Percentiles rank a stretch among this genome's conserved stretches.
phyloP scores from a whole-genome alignment of 2,797 vertebrate species.

The Melanotaenia nigrans region DNA sequence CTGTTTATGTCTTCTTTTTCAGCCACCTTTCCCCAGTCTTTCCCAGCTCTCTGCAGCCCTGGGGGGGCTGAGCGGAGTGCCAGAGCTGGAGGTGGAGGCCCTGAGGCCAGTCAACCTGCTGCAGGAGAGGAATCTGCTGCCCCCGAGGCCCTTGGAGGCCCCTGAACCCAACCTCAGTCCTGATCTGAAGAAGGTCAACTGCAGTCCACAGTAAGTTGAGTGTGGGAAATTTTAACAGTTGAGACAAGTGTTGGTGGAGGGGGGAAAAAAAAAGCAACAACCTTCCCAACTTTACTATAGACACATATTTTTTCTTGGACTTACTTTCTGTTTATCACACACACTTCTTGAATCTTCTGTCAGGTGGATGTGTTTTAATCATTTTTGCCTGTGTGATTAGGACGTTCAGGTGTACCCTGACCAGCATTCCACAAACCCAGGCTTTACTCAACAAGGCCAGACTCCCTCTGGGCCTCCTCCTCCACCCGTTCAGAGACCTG shows the following conservation, averaged over 20 bases:
- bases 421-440: slow-evolving; percentile 95
- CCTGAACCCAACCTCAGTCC: slow-evolving; percentile 93
- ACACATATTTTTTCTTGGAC: background rate
- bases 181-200: slow-evolving; percentile 94
- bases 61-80: slow-evolving; percentile 90
- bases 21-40: slow-evolving; percentile 88
- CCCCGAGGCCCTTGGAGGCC: slow-evolving; percentile 82
- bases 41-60: slow-evolving; percentile 91
- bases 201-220: slow-evolving; percentile 92
- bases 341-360: background rate
- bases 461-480: slow-evolving; percentile 93
- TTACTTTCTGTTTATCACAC: too few species aligned
- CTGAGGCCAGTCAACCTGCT: slow-evolving; percentile 92
- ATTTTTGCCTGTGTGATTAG: slow-evolving; percentile 72
- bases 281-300: too few species aligned
- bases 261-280: too few species aligned
- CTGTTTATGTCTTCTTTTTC: background rate
- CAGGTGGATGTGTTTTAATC: background rate
- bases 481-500: slow-evolving; percentile 97
- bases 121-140: slow-evolving; percentile 92
- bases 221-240: accelerated
- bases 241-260: background rate
- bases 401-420: slow-evolving; percentile 94
- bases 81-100: slow-evolving; percentile 91
- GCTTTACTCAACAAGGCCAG: slow-evolving; percentile 95